A percentile compares a stretch with the other conserved stretches of the same genome.
phyloP scores from a whole-genome alignment of 2,113 vertebrate species.

The Perca flavescens region DNA sequence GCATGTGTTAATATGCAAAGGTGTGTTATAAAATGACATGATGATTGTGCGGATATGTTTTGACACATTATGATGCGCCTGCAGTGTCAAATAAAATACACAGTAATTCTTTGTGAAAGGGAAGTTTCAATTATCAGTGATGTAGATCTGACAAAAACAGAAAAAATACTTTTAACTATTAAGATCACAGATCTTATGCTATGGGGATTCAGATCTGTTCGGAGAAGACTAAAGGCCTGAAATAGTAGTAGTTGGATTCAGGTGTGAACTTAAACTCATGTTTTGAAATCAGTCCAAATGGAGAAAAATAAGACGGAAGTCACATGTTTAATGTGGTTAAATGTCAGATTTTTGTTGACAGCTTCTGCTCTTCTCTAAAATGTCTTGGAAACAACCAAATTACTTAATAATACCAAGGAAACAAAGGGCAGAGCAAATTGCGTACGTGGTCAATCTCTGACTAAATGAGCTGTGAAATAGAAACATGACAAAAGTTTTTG shows the following conservation, averaged over 20 bases:
- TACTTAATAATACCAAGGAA: slow-evolving; percentile 31
- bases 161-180: neutral
- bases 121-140: slow-evolving; percentile 13
- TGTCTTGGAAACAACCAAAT: slow-evolving; percentile 15
- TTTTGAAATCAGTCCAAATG: neutral
- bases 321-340: slow-evolving; percentile 15
- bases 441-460: neutral
- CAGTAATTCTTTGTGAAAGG: slow-evolving; percentile 10
- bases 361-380: slow-evolving; percentile 29
- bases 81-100: slow-evolving; percentile 23
- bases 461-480: slow-evolving; percentile 24
- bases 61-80: neutral
- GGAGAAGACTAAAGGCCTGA: neutral
- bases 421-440: slow-evolving; percentile 20
- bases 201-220: neutral
- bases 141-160: slow-evolving; percentile 7
- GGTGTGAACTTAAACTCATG: neutral
- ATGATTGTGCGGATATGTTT: slow-evolving; percentile 1
- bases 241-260: too few relatives aligned
- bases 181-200: neutral
- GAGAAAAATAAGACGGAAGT: slow-evolving; percentile 6
- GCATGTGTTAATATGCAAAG: neutral
- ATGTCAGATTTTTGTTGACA: slow-evolving; percentile 33
- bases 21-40: slow-evolving; percentile 7
- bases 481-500: slow-evolving; percentile 17